phyloP scores from a whole-genome alignment of 2,797 vertebrate species.

The Diplodus sargus region DNA sequence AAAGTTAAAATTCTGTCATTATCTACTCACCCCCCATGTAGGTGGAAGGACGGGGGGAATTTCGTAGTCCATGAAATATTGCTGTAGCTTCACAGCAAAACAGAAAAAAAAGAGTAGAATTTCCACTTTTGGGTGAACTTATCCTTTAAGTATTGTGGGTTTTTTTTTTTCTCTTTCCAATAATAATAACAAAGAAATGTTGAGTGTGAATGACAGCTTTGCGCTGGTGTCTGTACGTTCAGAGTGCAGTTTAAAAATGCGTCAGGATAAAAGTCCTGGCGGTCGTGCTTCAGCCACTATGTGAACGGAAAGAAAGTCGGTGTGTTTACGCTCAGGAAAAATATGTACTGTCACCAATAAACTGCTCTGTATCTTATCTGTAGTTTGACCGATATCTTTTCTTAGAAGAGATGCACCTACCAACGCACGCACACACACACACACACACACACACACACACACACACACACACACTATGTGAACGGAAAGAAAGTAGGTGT shows the following conservation, averaged over 20 bases:
- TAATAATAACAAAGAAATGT: no score
- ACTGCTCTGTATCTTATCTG: constrained; percentile 10
- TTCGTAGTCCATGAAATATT: no score
- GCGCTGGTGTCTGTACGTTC: neutral
- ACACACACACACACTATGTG: neutral
- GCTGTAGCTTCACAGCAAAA: no score
- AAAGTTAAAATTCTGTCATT: no score
- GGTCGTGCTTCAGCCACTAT: neutral
- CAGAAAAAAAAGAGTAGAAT: no score
- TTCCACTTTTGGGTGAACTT: no score
- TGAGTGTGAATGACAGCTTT: constrained; percentile 15
- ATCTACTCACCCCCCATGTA: no score
- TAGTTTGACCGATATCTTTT: constrained; percentile 6
- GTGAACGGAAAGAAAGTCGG: neutral
- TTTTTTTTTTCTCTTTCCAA: no score
- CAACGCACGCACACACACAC: no score
- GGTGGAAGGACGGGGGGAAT: no score
- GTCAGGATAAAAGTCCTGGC: neutral
- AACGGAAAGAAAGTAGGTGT: constrained; percentile 3
- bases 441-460: no score
- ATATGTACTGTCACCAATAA: constrained; percentile 47
- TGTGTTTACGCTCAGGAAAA: constrained; percentile 55
- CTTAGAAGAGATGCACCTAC: neutral
- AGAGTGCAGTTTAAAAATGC: neutral
- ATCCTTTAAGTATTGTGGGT: no score